phyloP scores from a whole-genome alignment of 2,888 invertebrate genomes.

The Lasioglossum morio region DNA sequence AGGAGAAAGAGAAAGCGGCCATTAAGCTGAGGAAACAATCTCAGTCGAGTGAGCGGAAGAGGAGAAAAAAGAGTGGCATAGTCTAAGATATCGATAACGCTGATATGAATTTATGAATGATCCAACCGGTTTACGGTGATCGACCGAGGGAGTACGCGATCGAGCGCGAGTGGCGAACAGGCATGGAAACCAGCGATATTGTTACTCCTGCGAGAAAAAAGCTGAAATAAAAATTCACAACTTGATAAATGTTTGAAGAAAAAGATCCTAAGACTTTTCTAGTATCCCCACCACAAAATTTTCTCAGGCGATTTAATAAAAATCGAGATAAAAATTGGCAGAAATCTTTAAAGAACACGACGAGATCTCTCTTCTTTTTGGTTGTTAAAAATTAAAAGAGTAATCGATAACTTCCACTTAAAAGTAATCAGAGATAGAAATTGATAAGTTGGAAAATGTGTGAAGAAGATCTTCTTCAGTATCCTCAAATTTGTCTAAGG shows the following conservation, averaged over 20 bases:
- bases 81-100: conserved; percentile 42
- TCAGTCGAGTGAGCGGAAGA: not conserved
- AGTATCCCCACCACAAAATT: too few species aligned
- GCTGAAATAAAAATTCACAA: not conserved
- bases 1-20: conserved; percentile 52
- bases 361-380: too few species aligned
- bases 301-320: too few species aligned
- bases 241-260: not conserved
- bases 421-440: too few species aligned
- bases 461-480: too few species aligned
- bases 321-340: too few species aligned
- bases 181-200: not conserved
- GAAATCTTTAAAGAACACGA: too few species aligned
- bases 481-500: too few species aligned
- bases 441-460: too few species aligned
- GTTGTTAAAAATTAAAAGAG: too few species aligned
- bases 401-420: too few species aligned
- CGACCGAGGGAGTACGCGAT: not conserved
- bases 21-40: conserved; percentile 44
- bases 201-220: not conserved
- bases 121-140: conserved; percentile 42
- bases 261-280: not conserved
- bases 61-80: not conserved
- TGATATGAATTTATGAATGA: conserved; percentile 56
- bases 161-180: not conserved